phyloP scores from a whole-genome alignment of 2,888 invertebrate genomes.

The Ceramica pisi region DNA sequence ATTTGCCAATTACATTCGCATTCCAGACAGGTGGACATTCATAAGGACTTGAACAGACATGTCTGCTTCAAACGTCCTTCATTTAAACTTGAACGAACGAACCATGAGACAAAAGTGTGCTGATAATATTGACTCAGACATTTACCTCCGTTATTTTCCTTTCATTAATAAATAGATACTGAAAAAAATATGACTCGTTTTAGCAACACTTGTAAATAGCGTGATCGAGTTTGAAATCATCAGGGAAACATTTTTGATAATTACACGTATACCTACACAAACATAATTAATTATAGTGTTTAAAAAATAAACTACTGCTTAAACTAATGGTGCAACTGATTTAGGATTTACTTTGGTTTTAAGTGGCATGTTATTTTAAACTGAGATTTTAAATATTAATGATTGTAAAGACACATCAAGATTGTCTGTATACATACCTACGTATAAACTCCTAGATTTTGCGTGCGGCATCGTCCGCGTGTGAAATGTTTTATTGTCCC shows the following conservation, averaged over 20 bases:
- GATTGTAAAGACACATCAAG: too few species aligned
- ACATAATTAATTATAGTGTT: too few species aligned
- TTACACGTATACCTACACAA: not conserved
- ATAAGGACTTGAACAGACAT: not conserved
- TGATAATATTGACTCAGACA: constrained; percentile 23
- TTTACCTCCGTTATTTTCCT: constrained; percentile 43
- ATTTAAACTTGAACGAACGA: not conserved
- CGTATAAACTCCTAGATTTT: too few species aligned
- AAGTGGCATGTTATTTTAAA: too few species aligned
- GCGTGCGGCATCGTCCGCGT: too few species aligned
- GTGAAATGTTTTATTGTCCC: not conserved
- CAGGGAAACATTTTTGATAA: constrained; percentile 28
- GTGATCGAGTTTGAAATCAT: constrained; percentile 51
- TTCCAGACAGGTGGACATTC: too few species aligned
- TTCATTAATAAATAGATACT: constrained; percentile 30
- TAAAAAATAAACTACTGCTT: too few species aligned
- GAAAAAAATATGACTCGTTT: constrained; percentile 17
- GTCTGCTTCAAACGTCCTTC: not conserved
- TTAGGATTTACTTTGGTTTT: too few species aligned
- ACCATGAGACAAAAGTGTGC: constrained; percentile 10
- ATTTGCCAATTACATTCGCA: too few species aligned
- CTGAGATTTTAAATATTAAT: too few species aligned
- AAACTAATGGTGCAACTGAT: too few species aligned
- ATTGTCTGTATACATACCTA: too few species aligned
- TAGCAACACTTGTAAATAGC: constrained; percentile 41